Evolutionary conservation across 2,113 vertebrate species (phyloP).

Genomic region (Narcine bancroftii): DNA sequence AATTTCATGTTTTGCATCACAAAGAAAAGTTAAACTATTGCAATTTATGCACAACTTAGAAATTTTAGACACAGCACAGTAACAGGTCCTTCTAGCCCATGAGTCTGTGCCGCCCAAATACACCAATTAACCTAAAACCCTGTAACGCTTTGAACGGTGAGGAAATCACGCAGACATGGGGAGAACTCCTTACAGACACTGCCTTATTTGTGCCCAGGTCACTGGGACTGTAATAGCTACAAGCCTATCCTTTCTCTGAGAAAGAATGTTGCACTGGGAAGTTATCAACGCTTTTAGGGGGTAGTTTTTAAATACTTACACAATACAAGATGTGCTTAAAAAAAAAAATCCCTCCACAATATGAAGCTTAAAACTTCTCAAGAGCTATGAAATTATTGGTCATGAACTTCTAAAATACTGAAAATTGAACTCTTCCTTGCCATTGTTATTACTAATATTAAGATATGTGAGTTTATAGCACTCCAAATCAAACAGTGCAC

Average conservation of each 20-base stretch:
- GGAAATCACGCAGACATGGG: too few relatives aligned
- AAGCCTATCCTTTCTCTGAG: background rate
- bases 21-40: background rate
- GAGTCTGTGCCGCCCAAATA: too few relatives aligned
- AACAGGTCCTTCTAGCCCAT: too few relatives aligned
- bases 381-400: background rate
- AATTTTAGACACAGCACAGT: too few relatives aligned
- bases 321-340: background rate
- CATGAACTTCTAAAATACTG: slow-evolving; percentile 1
- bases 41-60: background rate
- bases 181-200: too few relatives aligned
- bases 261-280: background rate
- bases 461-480: slow-evolving; percentile 21
- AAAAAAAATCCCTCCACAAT: background rate
- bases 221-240: too few relatives aligned
- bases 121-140: too few relatives aligned
- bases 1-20: background rate
- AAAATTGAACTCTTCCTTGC: background rate
- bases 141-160: too few relatives aligned
- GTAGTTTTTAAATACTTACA: background rate
- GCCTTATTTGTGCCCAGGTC: too few relatives aligned
- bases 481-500: slow-evolving; percentile 11
- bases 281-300: background rate
- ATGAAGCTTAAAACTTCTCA: slow-evolving; percentile 2
- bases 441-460: background rate